Conservation (phyloP, 2,888 invertebrate species). For the Nomada ruficornis region DNA sequence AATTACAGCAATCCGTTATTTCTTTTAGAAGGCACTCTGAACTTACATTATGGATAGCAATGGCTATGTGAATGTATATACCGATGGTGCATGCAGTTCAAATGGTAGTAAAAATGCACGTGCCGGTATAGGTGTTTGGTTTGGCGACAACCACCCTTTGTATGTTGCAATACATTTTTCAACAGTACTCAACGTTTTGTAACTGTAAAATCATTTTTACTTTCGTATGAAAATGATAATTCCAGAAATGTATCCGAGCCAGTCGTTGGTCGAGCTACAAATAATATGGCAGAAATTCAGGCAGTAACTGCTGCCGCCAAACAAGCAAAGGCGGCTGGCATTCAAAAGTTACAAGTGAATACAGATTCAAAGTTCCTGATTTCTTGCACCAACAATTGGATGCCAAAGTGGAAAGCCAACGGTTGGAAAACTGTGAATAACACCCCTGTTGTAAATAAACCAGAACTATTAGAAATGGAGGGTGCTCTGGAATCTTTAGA, state of each 20-base stretch:
- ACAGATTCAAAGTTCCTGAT: slow-evolving; percentile 97
- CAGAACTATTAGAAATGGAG: slow-evolving; percentile 93
- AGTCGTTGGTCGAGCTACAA: slow-evolving; percentile 93
- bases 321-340: slow-evolving; percentile 87
- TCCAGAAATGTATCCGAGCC: slow-evolving; percentile 91
- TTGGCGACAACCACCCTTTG: slow-evolving; percentile 90
- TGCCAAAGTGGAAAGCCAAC: slow-evolving; percentile 94
- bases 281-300: slow-evolving; percentile 98
- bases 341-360: slow-evolving; percentile 90
- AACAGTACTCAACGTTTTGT: not conserved
- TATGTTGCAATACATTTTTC: slow-evolving; percentile 79
- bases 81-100: slow-evolving; percentile 95
- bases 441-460: slow-evolving; percentile 93
- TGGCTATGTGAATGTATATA: slow-evolving; percentile 90
- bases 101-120: slow-evolving; percentile 92
- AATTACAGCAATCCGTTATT: not conserved
- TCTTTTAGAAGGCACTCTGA: slow-evolving; percentile 3
- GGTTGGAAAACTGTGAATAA: slow-evolving; percentile 92
- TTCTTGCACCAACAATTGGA: slow-evolving; percentile 94
- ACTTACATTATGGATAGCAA: slow-evolving; percentile 85
- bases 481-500: slow-evolving; percentile 86
- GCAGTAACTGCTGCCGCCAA: slow-evolving; percentile 92
- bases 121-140: slow-evolving; percentile 97
- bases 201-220: not conserved
- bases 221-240: slow-evolving; percentile 21